Evolutionary conservation across 2,113 vertebrate species (phyloP).

Genomic region (Chlamydotis undulata): DNA sequence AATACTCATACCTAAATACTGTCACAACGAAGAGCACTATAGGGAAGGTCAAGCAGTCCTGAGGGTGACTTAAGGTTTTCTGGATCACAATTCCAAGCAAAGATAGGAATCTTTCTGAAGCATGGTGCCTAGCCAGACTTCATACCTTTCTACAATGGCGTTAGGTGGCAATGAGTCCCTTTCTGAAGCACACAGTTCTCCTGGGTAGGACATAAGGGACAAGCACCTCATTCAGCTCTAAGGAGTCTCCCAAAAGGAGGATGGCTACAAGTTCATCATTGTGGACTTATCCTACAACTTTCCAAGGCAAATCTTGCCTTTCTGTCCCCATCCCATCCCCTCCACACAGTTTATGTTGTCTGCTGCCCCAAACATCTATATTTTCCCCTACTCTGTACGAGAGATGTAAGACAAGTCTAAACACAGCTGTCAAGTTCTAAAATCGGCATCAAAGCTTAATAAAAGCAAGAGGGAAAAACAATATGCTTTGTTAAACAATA

Average conservation of each 20-base stretch:
- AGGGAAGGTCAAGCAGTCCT: not conserved
- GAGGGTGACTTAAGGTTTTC: not conserved
- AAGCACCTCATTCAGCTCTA: not conserved
- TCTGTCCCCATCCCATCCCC: not conserved
- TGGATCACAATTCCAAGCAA: not conserved
- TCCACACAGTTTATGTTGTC: not conserved
- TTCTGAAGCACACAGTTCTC: not conserved
- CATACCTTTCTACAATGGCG: not conserved
- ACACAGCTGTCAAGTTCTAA: conserved; percentile 67
- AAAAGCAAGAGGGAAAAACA: conserved; percentile 47
- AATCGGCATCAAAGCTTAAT: conserved; percentile 60
- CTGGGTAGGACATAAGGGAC: not conserved
- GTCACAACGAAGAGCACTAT: not conserved
- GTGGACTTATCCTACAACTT: not conserved
- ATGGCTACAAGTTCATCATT: not conserved
- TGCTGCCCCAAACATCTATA: conserved; percentile 7
- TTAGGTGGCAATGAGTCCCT: not conserved
- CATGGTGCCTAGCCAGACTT: not conserved
- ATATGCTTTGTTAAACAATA: conserved; percentile 48
- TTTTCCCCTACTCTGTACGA: accelerated
- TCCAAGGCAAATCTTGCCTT: not conserved
- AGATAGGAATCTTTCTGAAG: not conserved
- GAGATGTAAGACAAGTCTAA: conserved; percentile 49
- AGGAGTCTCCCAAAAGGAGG: not conserved
- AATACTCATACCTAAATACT: not conserved